These are phyloP conservation scores for human (Homo sapiens) DNA, from an alignment of 2,113 vertebrate genomes.

Conservation along the genomic window DNA sequence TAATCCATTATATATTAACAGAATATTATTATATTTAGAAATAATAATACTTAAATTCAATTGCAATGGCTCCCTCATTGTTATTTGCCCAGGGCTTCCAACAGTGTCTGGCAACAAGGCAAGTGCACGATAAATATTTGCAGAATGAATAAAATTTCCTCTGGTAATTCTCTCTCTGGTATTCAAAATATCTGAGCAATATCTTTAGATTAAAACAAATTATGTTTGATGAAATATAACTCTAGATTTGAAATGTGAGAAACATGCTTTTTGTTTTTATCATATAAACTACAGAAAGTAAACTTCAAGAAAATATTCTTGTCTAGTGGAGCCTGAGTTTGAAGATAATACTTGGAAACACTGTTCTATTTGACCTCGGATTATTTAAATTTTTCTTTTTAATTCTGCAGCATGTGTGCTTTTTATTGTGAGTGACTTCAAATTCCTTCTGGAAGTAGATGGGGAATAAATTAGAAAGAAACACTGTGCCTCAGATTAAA, in stretches of 20 bases:
- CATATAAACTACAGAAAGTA: background rate
- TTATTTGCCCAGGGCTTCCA: background rate
- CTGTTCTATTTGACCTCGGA: slow-evolving; percentile 32
- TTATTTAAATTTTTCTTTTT: slow-evolving; percentile 48
- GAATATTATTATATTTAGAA: slow-evolving; percentile 22
- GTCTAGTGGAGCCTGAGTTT: background rate
- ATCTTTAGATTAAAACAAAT: slow-evolving; percentile 46
- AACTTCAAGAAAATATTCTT: slow-evolving; percentile 2
- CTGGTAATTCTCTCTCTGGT: background rate
- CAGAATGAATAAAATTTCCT: slow-evolving; percentile 36
- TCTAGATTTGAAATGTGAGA: slow-evolving; percentile 15
- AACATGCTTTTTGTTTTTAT: background rate
- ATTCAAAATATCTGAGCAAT: background rate
- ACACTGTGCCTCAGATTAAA: background rate
- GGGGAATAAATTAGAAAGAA: slow-evolving; percentile 3
- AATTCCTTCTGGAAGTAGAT: background rate
- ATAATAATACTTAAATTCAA: slow-evolving; percentile 41
- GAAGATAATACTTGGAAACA: slow-evolving; percentile 22
- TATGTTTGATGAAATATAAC: slow-evolving; percentile 31
- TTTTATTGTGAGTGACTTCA: slow-evolving; percentile 28
- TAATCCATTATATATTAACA: background rate
- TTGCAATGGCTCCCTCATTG: background rate
- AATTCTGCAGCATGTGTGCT: slow-evolving; percentile 18
- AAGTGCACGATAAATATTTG: slow-evolving; percentile 36
- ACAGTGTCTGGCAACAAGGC: background rate